phyloP scores from a whole-genome alignment of 2,888 invertebrate species.

The Cyclophora punctaria region DNA sequence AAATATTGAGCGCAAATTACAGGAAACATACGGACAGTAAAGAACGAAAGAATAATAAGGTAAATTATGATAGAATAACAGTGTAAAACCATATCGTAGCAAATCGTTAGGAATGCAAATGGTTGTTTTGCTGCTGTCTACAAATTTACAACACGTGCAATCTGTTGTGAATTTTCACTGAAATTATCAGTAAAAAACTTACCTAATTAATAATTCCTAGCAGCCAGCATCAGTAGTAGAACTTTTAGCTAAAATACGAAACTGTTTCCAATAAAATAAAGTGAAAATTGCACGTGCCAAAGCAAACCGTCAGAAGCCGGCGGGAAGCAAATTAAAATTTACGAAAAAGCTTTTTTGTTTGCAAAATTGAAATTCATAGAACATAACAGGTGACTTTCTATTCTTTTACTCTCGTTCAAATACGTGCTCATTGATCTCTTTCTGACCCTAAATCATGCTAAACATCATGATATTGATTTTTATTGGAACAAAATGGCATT shows the following conservation, averaged over 20 bases:
- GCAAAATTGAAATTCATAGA: neutral
- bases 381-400: neutral
- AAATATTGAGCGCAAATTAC: too few species aligned
- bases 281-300: constrained; percentile 70
- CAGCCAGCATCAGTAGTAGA: constrained; percentile 61
- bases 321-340: constrained; percentile 66
- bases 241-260: constrained; percentile 36
- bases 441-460: neutral
- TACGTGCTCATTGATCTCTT: neutral
- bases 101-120: constrained; percentile 60
- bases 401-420: neutral
- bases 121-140: constrained; percentile 69
- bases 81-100: constrained; percentile 62
- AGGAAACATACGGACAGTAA: too few species aligned
- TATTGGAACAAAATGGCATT: neutral
- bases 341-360: constrained; percentile 34
- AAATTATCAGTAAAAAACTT: constrained; percentile 41
- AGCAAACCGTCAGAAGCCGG: constrained; percentile 68
- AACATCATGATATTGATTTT: neutral
- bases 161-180: constrained; percentile 32
- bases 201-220: constrained; percentile 55
- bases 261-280: constrained; percentile 40
- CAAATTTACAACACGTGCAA: constrained; percentile 62
- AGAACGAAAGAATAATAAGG: too few species aligned
- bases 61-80: too few species aligned